Conservation (phyloP, 1,140 invertebrate species). For the Eupeodes corollae region DNA sequence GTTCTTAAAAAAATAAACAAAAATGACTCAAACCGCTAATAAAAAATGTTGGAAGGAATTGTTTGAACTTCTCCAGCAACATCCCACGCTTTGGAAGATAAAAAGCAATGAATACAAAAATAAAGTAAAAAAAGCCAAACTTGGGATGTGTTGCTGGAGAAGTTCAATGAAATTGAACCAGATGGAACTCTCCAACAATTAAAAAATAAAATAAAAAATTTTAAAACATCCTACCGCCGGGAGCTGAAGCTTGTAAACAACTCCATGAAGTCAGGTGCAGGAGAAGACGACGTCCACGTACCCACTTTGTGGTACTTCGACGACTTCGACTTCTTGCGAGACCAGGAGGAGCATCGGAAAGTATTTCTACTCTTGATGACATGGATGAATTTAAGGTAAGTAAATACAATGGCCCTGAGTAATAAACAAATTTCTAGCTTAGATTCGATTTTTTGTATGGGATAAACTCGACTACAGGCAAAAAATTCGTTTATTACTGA, state of each 20-base stretch:
- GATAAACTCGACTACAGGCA: neutral
- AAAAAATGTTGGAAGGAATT: too few relatives aligned
- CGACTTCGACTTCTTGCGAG: constrained; percentile 5
- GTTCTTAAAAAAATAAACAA: too few relatives aligned
- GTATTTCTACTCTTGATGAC: neutral
- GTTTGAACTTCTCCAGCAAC: too few relatives aligned
- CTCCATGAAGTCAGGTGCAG: neutral
- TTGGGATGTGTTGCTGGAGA: too few relatives aligned
- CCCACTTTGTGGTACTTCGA: constrained; percentile 12
- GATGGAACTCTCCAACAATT: too few relatives aligned
- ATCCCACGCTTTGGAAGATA: too few relatives aligned
- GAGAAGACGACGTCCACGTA: constrained; percentile 2
- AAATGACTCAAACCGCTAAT: too few relatives aligned
- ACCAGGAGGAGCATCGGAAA: neutral
- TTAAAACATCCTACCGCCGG: constrained; percentile 9
- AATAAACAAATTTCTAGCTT: neutral
- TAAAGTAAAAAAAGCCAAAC: too few relatives aligned
- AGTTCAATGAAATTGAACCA: too few relatives aligned
- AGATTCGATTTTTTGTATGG: neutral
- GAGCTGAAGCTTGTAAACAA: constrained; percentile 9
- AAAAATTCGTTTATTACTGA: neutral
- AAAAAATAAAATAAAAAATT: constrained; percentile 6
- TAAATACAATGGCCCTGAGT: neutral
- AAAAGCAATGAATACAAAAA: too few relatives aligned
- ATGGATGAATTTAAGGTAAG: neutral